These are phyloP conservation scores for Siniperca undulata DNA, from an alignment of 2,797 vertebrate species.

Conservation along the genomic window DNA sequence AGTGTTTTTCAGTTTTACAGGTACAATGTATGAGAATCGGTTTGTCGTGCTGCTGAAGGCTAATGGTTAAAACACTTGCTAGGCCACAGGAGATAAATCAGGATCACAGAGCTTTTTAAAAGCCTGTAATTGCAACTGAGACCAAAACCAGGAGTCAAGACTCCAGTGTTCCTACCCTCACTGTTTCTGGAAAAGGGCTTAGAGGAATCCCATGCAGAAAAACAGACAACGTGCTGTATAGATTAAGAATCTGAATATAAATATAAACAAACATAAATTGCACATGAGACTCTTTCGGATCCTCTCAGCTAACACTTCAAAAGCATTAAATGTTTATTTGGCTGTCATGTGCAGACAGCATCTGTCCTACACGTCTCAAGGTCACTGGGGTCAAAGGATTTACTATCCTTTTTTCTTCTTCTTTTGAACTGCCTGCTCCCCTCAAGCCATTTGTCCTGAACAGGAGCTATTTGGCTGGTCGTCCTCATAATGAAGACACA, in stretches of 20 bases:
- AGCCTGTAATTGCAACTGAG: constrained; percentile 77
- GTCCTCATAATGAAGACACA: constrained; percentile 63
- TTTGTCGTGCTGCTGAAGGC: constrained; percentile 34
- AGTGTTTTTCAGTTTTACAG: constrained; percentile 48
- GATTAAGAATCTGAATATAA: constrained; percentile 48
- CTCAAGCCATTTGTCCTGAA: constrained; percentile 57
- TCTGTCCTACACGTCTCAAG: constrained; percentile 62
- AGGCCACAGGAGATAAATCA: constrained; percentile 79
- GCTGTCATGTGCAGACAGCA: constrained; percentile 53
- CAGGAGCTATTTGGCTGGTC: constrained; percentile 30
- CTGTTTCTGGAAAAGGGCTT: constrained; percentile 72
- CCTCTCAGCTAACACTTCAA: constrained; percentile 42
- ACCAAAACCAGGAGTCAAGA: constrained; percentile 70
- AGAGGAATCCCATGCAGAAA: constrained; percentile 63
- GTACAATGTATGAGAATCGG: constrained; percentile 36
- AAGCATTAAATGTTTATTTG: constrained; percentile 47
- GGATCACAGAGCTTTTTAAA: constrained; percentile 74
- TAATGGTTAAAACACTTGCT: constrained; percentile 78
- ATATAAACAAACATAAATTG: constrained; percentile 56
- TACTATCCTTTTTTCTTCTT: constrained; percentile 47
- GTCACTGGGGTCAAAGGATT: constrained; percentile 69
- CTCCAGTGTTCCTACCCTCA: constrained; percentile 45
- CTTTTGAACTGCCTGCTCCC: constrained; percentile 68
- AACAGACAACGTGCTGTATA: constrained; percentile 47
- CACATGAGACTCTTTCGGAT: constrained; percentile 14